phyloP scores from a whole-genome alignment of 2,797 vertebrate genomes.

The Cirrhinus mrigala region DNA sequence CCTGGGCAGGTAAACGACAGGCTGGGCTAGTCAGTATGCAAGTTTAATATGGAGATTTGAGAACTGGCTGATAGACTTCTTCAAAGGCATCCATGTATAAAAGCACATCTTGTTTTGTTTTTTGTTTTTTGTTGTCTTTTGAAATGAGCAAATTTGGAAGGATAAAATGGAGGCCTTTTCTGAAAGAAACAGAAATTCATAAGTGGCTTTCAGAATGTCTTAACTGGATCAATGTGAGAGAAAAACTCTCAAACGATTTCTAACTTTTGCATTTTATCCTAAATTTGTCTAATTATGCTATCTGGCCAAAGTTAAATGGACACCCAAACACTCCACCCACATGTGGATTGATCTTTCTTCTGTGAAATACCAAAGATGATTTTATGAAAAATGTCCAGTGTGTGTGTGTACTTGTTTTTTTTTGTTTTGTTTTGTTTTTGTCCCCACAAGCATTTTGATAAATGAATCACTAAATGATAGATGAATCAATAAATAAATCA shows the following conservation, averaged over 20 bases:
- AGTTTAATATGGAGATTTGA: conserved; percentile 74
- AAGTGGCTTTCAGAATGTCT: background rate
- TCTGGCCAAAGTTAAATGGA: background rate
- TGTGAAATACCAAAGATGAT: background rate
- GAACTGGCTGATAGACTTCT: conserved; percentile 67
- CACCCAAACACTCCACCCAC: background rate
- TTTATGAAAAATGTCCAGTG: background rate
- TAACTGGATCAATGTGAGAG: background rate
- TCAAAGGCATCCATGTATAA: conserved; percentile 76
- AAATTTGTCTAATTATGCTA: background rate
- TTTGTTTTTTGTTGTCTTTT: background rate
- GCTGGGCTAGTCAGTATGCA: conserved; percentile 70
- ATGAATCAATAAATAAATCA: too few species aligned
- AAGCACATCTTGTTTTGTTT: conserved; percentile 55
- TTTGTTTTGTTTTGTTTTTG: too few species aligned
- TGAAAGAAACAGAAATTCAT: background rate
- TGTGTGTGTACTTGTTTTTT: too few species aligned
- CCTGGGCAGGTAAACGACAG: conserved; percentile 74
- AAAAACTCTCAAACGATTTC: background rate
- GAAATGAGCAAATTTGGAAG: conserved; percentile 13
- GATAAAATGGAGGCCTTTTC: background rate
- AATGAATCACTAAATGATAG: too few species aligned
- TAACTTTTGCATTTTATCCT: background rate
- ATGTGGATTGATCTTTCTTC: background rate
- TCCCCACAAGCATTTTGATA: too few species aligned